phyloP scores from a whole-genome alignment of 1,140 invertebrate species.

The Drosophila oshimai region DNA sequence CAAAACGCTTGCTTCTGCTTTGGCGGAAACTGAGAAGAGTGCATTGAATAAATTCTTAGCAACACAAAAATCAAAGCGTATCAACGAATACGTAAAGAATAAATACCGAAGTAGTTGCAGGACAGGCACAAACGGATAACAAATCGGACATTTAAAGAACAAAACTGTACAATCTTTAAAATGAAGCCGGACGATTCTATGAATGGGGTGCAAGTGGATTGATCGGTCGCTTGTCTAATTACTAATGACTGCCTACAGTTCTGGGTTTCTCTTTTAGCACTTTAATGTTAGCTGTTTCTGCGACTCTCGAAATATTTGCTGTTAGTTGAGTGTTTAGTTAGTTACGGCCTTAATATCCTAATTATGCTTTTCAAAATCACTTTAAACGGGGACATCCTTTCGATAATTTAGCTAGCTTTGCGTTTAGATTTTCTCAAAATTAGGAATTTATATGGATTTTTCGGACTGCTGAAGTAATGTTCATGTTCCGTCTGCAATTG shows the following conservation, averaged over 20 bases:
- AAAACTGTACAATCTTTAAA: conserved; percentile 53
- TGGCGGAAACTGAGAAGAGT: conserved; percentile 38
- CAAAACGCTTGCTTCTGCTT: conserved; percentile 11
- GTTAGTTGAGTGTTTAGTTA: conserved; percentile 41
- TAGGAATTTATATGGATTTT: conserved; percentile 22
- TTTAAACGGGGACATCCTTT: conserved; percentile 40
- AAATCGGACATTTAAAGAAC: conserved; percentile 50
- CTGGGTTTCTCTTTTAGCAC: conserved; percentile 41
- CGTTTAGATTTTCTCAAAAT: conserved; percentile 35
- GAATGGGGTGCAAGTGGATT: conserved; percentile 5
- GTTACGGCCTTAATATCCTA: conserved; percentile 51
- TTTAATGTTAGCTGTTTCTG: conserved; percentile 6
- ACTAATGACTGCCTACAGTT: conserved; percentile 36
- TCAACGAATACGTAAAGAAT: conserved; percentile 23
- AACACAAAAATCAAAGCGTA: conserved; percentile 41
- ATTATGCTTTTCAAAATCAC: conserved; percentile 64
- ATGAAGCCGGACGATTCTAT: conserved; percentile 20
- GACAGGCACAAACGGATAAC: conserved; percentile 60
- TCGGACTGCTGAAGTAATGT: conserved; percentile 16
- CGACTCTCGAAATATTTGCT: conserved; percentile 36
- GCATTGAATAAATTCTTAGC: conserved; percentile 58
- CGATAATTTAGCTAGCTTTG: conserved; percentile 56
- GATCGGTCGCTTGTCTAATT: conserved; percentile 36
- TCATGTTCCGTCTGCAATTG: conserved; percentile 47
- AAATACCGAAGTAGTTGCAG: conserved; percentile 44